Evolutionary conservation across 2,113 vertebrate genomes (phyloP), one percentile per base, ranked within the genome.

Genomic region (Phylloscopus whistleri): DNA sequence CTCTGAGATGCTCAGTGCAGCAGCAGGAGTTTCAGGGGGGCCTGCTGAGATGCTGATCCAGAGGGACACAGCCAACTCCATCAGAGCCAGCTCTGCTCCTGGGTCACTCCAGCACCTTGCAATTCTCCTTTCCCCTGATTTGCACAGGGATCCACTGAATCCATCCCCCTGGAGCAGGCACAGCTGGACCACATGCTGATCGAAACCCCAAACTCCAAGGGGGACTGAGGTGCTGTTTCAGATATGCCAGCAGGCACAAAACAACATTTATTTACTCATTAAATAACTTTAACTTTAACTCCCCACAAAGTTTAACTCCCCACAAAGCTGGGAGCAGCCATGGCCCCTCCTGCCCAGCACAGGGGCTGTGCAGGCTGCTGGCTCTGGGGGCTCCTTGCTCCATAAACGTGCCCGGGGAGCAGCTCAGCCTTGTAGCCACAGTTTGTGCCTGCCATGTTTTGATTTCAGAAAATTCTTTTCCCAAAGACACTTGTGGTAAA

Each of bases 151-250:
- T 3, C 84, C 66, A 13, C 14, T 7, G 21, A 4, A 12, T 12
- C 39, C 41, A 2, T 9, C 48, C 53, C 49, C 27, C 33, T 23
- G 3, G 1, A 51, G 84, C 67, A 67, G 13, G 0, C 46, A 37
- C 44, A 11, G 19, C 7, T 1, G 52, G 33, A 15, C 31, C 44
- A 2, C 21, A 1, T 1, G n/a, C 53, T 0, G 46, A 48, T 9
- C 13, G 48, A 13, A 49, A 49, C 48, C 48, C 48, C 13, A 13
- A 24, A 13, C 8, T 16, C 55, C 20, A 68, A 6, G 2, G 10
- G 72, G 4, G 7, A 0, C 53, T 1, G 18, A 15, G 63, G 6
- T 6, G 48, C 2, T 0, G 0, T 6, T 52, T 3, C 51, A 44
- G 62, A 9, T 9, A 46, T 22, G 18, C 39, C 76, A 10, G 37